phyloP scores from a whole-genome alignment of 2,888 invertebrate genomes.

The Cephus pulcher region DNA sequence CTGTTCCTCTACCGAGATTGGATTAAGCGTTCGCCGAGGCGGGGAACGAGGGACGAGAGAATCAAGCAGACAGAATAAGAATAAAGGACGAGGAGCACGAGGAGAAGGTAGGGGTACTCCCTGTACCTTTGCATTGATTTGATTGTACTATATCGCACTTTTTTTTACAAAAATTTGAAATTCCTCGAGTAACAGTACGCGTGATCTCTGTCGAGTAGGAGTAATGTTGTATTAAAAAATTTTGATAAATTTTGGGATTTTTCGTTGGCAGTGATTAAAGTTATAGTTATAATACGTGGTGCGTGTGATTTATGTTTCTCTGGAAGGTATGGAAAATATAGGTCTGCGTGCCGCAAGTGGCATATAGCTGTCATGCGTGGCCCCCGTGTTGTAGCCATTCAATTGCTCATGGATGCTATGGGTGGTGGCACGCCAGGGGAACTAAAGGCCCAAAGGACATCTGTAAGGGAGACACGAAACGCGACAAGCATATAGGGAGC shows the following conservation, averaged over 20 bases:
- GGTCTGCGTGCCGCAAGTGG: slow-evolving; percentile 12
- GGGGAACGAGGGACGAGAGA: background rate
- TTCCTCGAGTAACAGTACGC: too few species aligned
- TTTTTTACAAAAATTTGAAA: too few species aligned
- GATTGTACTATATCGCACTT: too few species aligned
- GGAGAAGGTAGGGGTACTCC: too few species aligned
- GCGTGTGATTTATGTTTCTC: too few species aligned
- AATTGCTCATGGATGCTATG: slow-evolving; percentile 14
- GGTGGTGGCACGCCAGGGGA: background rate
- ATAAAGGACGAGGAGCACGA: background rate
- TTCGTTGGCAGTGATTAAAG: too few species aligned
- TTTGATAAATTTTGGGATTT: background rate
- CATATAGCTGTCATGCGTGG: background rate
- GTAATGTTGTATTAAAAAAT: slow-evolving; percentile 1
- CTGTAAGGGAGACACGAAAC: slow-evolving; percentile 31
- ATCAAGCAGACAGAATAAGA: background rate
- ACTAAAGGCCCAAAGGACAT: slow-evolving; percentile 25
- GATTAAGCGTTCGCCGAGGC: background rate
- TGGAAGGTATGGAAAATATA: background rate
- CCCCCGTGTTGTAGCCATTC: slow-evolving; percentile 17
- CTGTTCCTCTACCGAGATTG: too few species aligned
- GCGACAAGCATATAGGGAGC: slow-evolving; percentile 19
- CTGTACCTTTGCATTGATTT: too few species aligned
- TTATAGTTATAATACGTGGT: too few species aligned
- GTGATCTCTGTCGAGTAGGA: too few species aligned